Evolutionary conservation across 23 tunicate genomes (phyloP).

Genomic region (Trididemnum miniatum): DNA sequence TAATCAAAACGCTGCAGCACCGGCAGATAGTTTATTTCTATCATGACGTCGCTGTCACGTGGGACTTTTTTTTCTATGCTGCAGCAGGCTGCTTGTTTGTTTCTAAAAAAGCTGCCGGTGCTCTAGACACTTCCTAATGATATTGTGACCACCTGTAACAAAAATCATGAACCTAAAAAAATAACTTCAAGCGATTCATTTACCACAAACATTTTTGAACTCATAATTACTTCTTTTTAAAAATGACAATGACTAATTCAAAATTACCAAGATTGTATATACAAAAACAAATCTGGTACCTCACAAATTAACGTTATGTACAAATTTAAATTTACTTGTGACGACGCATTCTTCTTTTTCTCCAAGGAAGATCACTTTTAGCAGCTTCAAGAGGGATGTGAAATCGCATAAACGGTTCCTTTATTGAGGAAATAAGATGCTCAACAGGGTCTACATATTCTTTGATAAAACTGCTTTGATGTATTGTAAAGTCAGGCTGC

Average conservation of each 20-base stretch:
- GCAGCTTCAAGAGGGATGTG: constrained; percentile 4
- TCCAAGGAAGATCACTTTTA: constrained; percentile 28
- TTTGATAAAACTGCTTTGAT: background rate
- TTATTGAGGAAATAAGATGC: background rate
- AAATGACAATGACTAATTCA: background rate
- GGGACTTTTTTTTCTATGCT: too few species aligned
- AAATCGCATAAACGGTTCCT: background rate
- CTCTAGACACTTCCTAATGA: too few species aligned
- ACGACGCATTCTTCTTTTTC: constrained; percentile 28
- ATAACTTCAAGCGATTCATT: too few species aligned
- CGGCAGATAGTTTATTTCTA: too few species aligned
- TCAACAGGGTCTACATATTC: background rate
- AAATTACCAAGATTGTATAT: background rate
- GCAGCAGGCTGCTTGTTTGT: too few species aligned
- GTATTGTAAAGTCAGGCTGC: background rate
- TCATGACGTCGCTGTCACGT: too few species aligned
- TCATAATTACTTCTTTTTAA: background rate
- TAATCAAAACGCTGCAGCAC: too few species aligned
- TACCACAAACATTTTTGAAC: background rate
- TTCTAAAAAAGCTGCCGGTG: too few species aligned
- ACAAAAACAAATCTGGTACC: too few species aligned
- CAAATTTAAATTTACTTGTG: constrained; percentile 24
- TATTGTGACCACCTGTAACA: too few species aligned
- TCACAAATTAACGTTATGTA: too few species aligned
- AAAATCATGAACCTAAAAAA: too few species aligned